Conservation (phyloP, 2,113 vertebrate genomes). For the Crotalus horridus region DNA sequence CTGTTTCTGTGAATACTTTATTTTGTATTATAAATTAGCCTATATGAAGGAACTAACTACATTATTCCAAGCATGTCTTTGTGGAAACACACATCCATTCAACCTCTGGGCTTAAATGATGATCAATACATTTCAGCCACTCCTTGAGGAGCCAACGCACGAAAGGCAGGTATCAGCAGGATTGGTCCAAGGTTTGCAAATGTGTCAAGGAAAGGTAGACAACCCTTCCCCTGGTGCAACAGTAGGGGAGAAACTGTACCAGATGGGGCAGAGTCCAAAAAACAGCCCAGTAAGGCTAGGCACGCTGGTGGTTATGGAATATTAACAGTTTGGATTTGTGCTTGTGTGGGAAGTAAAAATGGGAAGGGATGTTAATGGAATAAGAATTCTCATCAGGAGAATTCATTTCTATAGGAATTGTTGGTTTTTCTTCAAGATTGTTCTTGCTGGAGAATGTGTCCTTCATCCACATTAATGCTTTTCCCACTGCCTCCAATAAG, state of each 20-base stretch:
- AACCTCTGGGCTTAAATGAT: background rate
- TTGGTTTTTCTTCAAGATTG: constrained; percentile 15
- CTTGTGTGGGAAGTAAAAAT: background rate
- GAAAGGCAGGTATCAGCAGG: background rate
- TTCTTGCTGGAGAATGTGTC: constrained; percentile 12
- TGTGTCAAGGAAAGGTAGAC: background rate
- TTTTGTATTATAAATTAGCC: background rate
- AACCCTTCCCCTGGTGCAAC: background rate
- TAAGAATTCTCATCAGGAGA: background rate
- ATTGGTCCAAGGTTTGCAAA: background rate
- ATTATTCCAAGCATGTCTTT: background rate
- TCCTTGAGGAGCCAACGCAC: background rate
- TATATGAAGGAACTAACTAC: constrained; percentile 22
- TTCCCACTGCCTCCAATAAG: constrained; percentile 25
- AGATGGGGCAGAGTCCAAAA: background rate
- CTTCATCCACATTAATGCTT: constrained; percentile 26
- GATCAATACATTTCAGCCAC: background rate
- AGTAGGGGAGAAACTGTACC: background rate
- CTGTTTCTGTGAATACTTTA: too few species aligned
- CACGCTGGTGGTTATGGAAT: background rate
- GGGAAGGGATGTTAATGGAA: background rate
- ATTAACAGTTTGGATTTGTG: background rate
- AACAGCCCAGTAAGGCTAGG: background rate
- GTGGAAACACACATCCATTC: background rate
- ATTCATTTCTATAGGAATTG: background rate